phyloP scores from a whole-genome alignment of 2,888 invertebrate species.

The Lasiommata megera region DNA sequence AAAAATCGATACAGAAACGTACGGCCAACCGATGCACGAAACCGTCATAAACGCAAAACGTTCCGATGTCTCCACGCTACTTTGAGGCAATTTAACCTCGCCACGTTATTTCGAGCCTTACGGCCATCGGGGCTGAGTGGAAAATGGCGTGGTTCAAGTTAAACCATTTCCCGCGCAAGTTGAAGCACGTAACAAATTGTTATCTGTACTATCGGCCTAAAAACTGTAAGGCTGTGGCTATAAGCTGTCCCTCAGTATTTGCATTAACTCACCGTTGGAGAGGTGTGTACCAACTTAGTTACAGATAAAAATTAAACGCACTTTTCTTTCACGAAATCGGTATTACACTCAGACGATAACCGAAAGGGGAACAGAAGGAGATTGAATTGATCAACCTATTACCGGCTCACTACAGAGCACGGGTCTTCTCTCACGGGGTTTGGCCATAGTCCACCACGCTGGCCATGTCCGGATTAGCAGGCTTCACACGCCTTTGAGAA shows the following conservation, averaged over 20 bases:
- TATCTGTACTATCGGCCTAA: slow-evolving; percentile 24
- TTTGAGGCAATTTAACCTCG: slow-evolving; percentile 4
- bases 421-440: too few species aligned
- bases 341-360: too few species aligned
- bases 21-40: slow-evolving; percentile 41
- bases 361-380: too few species aligned
- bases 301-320: background rate
- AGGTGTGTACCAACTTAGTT: background rate
- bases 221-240: slow-evolving; percentile 9
- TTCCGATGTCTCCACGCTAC: slow-evolving; percentile 42
- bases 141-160: background rate
- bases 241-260: slow-evolving; percentile 23
- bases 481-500: too few species aligned
- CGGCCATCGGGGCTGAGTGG: background rate
- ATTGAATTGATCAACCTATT: too few species aligned
- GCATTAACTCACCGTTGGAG: slow-evolving; percentile 11
- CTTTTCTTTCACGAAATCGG: too few species aligned
- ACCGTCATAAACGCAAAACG: slow-evolving; percentile 36
- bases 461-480: too few species aligned
- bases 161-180: slow-evolving; percentile 18
- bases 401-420: too few species aligned
- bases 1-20: slow-evolving; percentile 27
- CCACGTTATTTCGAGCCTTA: slow-evolving; percentile 9
- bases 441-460: too few species aligned
- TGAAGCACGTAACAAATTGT: slow-evolving; percentile 22